A percentile compares a stretch with the other conserved stretches of the same genome.
Conservation (phyloP, 2,113 vertebrate species). For the Macrotus californicus region DNA sequence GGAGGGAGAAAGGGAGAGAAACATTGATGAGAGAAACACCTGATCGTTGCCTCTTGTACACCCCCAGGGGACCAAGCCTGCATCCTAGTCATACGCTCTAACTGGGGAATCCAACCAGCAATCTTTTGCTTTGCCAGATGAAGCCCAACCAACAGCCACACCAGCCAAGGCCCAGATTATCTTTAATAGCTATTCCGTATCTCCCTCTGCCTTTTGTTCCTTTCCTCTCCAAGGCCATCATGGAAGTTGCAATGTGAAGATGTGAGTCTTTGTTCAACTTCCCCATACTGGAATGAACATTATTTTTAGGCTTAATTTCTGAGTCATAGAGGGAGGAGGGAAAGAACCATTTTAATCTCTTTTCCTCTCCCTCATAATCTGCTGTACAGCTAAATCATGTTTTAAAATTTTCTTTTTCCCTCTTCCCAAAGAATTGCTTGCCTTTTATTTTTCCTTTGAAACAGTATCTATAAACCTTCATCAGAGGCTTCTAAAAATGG, state of each 20-base stretch:
- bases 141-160: no score
- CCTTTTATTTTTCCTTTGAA: conserved; percentile 25
- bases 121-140: no score
- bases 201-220: background rate
- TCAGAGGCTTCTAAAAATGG: background rate
- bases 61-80: no score
- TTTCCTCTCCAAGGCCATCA: background rate
- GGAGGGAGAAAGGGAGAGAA: no score
- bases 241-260: background rate
- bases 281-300: background rate
- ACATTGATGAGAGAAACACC: no score
- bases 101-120: no score
- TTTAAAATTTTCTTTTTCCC: background rate
- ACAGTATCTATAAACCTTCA: background rate
- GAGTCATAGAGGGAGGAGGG: conserved; percentile 50
- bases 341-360: conserved; percentile 49
- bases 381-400: background rate
- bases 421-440: background rate
- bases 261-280: conserved; percentile 27
- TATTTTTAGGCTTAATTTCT: conserved; percentile 59
- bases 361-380: conserved; percentile 33
- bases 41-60: no score
- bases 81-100: no score
- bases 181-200: background rate
- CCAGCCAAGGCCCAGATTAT: background rate